Conservation (phyloP, 2,888 invertebrate species). For the Cyclophora albipunctata region DNA sequence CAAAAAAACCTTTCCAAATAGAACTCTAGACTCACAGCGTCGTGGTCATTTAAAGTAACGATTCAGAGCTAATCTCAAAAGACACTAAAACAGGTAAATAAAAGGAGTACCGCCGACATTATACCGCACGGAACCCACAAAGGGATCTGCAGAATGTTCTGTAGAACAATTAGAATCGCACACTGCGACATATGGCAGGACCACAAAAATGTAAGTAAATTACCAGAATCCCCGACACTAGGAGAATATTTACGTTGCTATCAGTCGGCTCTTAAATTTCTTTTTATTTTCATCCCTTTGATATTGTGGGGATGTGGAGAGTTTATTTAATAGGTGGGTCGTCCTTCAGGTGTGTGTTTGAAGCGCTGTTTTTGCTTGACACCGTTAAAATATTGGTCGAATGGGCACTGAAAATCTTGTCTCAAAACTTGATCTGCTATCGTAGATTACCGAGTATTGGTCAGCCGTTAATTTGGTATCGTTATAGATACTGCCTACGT, state of each 20-base stretch:
- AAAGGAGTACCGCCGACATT: slow-evolving; percentile 30
- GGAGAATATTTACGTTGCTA: slow-evolving; percentile 23
- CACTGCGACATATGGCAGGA: slow-evolving; percentile 31
- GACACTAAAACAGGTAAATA: slow-evolving; percentile 17
- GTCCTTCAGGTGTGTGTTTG: no score
- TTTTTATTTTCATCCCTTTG: slow-evolving; percentile 1
- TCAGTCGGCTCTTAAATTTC: slow-evolving; percentile 21
- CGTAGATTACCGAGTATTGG: no score
- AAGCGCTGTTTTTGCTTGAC: no score
- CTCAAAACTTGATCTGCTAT: no score
- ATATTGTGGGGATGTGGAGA: no score
- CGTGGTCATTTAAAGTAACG: slow-evolving; percentile 11
- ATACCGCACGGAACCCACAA: slow-evolving; percentile 32
- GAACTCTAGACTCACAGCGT: not conserved
- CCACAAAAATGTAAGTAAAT: slow-evolving; percentile 35
- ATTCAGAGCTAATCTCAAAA: slow-evolving; percentile 14
- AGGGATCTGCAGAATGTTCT: slow-evolving; percentile 18
- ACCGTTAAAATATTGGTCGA: no score
- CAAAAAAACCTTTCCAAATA: no score
- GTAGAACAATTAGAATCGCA: slow-evolving; percentile 35
- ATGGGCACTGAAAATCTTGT: no score
- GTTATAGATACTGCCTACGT: no score
- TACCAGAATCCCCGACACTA: slow-evolving; percentile 18
- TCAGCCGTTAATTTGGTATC: no score
- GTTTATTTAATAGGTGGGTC: no score